Conservation (phyloP, 2,797 vertebrate genomes). For the Cottoperca gobio region DNA sequence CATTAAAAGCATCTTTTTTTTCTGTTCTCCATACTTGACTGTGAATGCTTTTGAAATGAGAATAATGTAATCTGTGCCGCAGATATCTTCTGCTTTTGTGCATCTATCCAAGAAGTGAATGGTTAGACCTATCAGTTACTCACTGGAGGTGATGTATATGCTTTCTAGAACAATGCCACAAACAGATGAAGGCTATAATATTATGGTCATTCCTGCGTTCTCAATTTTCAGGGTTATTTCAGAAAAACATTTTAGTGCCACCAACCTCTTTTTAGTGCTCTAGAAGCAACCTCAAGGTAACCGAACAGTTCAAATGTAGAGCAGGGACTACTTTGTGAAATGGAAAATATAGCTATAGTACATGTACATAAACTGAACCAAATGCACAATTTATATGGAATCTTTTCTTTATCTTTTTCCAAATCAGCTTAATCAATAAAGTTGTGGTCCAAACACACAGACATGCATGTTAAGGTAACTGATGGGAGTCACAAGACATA, state of each 20-base stretch:
- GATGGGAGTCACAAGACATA: constrained; percentile 44
- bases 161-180: constrained; percentile 86
- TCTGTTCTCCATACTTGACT: constrained; percentile 85
- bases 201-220: constrained; percentile 59
- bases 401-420: constrained; percentile 20
- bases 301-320: background rate
- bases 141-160: constrained; percentile 86
- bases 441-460: constrained; percentile 36
- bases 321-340: constrained; percentile 4
- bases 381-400: constrained; percentile 4
- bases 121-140: constrained; percentile 81
- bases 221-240: constrained; percentile 71
- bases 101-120: constrained; percentile 84
- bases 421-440: constrained; percentile 35
- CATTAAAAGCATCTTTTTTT: constrained; percentile 89
- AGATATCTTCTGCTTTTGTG: constrained; percentile 90
- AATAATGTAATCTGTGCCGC: constrained; percentile 89
- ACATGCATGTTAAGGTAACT: constrained; percentile 37
- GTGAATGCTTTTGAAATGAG: constrained; percentile 88
- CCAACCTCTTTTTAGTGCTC: constrained; percentile 26
- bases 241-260: constrained; percentile 50
- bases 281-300: background rate
- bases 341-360: constrained; percentile 7
- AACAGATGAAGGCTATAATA: constrained; percentile 82
- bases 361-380: background rate